Evolutionary conservation across 2,797 vertebrate genomes (phyloP).

Genomic region (Brachymystax lenok): DNA sequence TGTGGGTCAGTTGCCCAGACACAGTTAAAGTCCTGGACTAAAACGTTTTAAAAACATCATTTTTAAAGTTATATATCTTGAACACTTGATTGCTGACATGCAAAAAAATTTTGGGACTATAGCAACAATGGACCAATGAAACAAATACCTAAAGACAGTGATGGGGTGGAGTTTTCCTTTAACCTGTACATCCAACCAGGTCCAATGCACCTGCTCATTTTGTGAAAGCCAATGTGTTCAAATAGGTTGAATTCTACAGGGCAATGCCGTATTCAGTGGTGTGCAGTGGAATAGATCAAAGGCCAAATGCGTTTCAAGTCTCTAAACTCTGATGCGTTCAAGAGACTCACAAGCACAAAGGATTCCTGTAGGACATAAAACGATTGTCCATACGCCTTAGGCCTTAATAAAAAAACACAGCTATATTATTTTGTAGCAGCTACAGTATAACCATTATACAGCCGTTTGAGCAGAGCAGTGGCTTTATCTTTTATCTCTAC

Average conservation of each 20-base stretch:
- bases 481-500: not conserved
- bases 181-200: not conserved
- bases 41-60: not conserved
- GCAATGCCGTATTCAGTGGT: no score
- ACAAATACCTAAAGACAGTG: no score
- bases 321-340: not conserved
- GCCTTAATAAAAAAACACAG: not conserved
- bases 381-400: not conserved
- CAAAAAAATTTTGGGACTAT: no score
- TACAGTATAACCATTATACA: not conserved
- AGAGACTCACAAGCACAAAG: not conserved
- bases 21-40: not conserved
- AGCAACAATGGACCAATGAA: no score
- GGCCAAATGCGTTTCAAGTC: not conserved
- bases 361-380: not conserved
- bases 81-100: no score
- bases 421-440: not conserved
- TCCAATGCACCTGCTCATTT: not conserved
- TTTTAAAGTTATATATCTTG: no score
- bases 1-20: not conserved
- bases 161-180: not conserved
- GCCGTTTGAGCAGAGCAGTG: not conserved
- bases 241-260: not conserved
- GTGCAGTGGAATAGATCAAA: no score
- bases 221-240: not conserved